Conservation (phyloP, 2,797 vertebrate species). For the Hippopotamyrus pictus region DNA sequence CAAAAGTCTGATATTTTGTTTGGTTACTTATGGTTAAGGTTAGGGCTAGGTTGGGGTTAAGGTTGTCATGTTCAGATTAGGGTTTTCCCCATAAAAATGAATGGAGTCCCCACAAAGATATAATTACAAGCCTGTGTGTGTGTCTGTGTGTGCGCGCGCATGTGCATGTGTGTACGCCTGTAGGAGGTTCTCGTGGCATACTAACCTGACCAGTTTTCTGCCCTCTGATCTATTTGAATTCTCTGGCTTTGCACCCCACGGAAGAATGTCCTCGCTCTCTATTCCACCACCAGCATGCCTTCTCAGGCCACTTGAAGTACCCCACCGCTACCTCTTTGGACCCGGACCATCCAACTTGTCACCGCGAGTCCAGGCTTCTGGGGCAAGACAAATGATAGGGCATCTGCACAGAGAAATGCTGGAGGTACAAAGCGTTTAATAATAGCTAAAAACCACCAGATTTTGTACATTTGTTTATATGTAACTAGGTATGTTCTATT, state of each 20-base stretch:
- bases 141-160: background rate
- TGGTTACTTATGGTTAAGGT: background rate
- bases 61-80: background rate
- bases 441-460: background rate
- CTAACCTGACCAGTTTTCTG: slow-evolving; percentile 15
- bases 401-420: slow-evolving; percentile 81
- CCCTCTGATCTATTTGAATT: slow-evolving; percentile 32
- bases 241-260: slow-evolving; percentile 31
- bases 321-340: slow-evolving; percentile 76
- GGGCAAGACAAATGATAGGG: slow-evolving; percentile 69
- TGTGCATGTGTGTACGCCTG: too few relatives aligned
- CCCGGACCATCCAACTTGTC: slow-evolving; percentile 84
- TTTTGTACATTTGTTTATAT: background rate
- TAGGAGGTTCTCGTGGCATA: slow-evolving; percentile 42
- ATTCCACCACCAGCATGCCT: slow-evolving; percentile 68
- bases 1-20: background rate
- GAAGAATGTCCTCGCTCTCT: slow-evolving; percentile 63
- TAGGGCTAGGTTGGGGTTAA: background rate
- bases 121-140: background rate
- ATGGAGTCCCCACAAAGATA: background rate
- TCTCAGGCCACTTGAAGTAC: slow-evolving; percentile 66
- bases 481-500: background rate
- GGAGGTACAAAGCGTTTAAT: slow-evolving; percentile 66
- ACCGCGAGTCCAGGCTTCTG: slow-evolving; percentile 64
- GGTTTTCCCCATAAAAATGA: background rate